Evolutionary conservation across 1,140 invertebrate species (phyloP).

Genomic region (Triops longicaudatus): DNA sequence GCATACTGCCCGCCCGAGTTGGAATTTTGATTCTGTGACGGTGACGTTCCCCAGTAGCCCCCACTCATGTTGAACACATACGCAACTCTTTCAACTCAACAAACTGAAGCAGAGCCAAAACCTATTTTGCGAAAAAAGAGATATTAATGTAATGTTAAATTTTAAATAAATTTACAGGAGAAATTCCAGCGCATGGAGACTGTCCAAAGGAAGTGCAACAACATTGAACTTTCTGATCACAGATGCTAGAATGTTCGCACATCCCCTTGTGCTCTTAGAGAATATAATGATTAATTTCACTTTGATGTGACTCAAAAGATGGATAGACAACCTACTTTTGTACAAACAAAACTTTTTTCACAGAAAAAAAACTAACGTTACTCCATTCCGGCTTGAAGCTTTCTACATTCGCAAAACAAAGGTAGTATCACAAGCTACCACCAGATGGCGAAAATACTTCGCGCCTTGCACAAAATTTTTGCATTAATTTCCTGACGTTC

Average conservation of each 20-base stretch:
- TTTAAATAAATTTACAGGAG: not conserved
- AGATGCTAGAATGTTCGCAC: not conserved
- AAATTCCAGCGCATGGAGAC: not conserved
- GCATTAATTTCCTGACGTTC: not conserved
- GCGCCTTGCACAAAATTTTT: not conserved
- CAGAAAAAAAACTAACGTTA: not conserved
- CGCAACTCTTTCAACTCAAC: not conserved
- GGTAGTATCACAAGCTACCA: not conserved
- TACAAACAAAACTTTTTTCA: not conserved
- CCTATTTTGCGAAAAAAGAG: not conserved
- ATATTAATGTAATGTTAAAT: not conserved
- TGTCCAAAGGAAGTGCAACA: not conserved
- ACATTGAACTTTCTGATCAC: constrained; percentile 1
- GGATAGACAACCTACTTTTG: too few species aligned
- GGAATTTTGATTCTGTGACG: not conserved
- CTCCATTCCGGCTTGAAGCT: constrained; percentile 10
- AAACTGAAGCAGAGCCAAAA: not conserved
- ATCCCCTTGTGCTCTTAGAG: not conserved
- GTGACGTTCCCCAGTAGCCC: not conserved
- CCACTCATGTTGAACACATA: not conserved
- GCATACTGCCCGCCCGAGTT: not conserved
- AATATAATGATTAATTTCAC: not conserved
- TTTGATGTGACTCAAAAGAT: not conserved
- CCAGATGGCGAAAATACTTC: not conserved
- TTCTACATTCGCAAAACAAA: constrained; percentile 7